Percentiles rank a stretch among this genome's conserved stretches.
Evolutionary conservation across 2,797 vertebrate species (phyloP).

Genomic region (Phoxinus dragarum): DNA sequence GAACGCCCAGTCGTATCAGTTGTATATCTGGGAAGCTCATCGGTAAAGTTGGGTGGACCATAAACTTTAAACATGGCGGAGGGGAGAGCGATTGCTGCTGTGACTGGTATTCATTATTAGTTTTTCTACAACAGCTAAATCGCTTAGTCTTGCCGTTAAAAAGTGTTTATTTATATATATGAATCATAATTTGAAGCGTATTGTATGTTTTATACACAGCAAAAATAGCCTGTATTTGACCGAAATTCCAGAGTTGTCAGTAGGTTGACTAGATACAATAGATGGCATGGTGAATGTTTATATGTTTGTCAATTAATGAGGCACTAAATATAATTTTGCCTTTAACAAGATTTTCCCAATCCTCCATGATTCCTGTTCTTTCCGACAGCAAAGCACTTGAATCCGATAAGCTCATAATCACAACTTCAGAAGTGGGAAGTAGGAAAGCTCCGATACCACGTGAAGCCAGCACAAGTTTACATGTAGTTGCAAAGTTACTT

Average conservation of each 20-base stretch:
- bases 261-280: background rate
- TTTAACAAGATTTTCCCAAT: background rate
- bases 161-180: too few relatives aligned
- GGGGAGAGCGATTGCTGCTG: too few relatives aligned
- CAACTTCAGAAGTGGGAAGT: background rate
- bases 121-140: too few relatives aligned
- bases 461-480: background rate
- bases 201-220: too few relatives aligned
- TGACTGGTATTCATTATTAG: too few relatives aligned
- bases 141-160: too few relatives aligned
- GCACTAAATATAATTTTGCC: background rate
- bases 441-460: background rate
- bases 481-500: background rate
- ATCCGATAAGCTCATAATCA: background rate
- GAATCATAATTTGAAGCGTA: too few relatives aligned
- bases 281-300: background rate
- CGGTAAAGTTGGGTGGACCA: too few relatives aligned
- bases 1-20: too few relatives aligned
- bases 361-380: background rate
- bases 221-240: too few relatives aligned
- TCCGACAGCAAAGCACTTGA: background rate
- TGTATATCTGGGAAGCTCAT: background rate
- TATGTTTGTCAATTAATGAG: background rate
- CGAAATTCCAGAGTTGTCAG: too few relatives aligned
- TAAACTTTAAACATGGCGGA: too few relatives aligned